Percentiles rank a stretch among this genome's conserved stretches.
phyloP scores from a whole-genome alignment of 2,888 invertebrate genomes.

The Polydrusus pterygomalis region DNA sequence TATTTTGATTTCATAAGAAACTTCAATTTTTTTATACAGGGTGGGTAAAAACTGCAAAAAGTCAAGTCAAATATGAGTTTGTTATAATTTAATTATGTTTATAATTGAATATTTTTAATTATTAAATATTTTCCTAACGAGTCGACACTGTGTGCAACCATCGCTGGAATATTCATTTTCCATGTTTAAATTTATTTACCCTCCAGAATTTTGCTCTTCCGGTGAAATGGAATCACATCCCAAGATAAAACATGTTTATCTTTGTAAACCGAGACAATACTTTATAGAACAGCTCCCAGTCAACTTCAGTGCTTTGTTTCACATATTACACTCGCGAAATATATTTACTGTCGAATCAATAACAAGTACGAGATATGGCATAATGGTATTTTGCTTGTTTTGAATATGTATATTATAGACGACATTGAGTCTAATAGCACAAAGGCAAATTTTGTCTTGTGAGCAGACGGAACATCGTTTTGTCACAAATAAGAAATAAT shows the following conservation, averaged over 20 bases:
- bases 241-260: conserved; percentile 19
- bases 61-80: too few relatives aligned
- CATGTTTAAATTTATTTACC: conserved; percentile 10
- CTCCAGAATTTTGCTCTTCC: neutral
- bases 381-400: conserved; percentile 17
- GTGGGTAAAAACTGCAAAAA: too few relatives aligned
- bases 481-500: too few relatives aligned
- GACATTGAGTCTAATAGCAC: neutral
- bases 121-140: neutral
- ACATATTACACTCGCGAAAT: conserved; percentile 14
- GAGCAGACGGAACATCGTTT: neutral
- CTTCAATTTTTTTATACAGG: too few relatives aligned
- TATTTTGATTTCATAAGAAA: too few relatives aligned
- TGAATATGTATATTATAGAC: neutral
- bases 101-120: too few relatives aligned
- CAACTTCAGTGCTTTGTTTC: conserved; percentile 20
- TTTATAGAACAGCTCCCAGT: conserved; percentile 14
- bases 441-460: neutral
- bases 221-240: conserved; percentile 19
- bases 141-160: too few relatives aligned
- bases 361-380: neutral
- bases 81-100: too few relatives aligned
- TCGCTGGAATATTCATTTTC: conserved; percentile 4
- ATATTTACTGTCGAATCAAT: conserved; percentile 11
- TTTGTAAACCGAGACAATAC: conserved; percentile 23